Evolutionary conservation across 2,888 invertebrate genomes (phyloP).

Genomic region (Ophion obscuratus): DNA sequence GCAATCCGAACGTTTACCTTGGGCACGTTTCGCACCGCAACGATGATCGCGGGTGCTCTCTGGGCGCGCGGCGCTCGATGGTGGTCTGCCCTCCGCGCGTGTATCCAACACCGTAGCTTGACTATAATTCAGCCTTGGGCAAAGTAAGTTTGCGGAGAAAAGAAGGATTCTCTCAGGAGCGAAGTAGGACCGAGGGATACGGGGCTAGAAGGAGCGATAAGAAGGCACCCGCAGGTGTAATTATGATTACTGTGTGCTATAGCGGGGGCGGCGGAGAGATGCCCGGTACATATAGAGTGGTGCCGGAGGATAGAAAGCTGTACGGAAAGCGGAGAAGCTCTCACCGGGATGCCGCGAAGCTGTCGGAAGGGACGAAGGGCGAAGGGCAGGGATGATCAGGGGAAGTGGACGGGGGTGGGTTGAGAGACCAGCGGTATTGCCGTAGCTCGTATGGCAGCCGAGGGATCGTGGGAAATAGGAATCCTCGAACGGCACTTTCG

Average conservation of each 20-base stretch:
- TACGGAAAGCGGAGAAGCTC: constrained; percentile 53
- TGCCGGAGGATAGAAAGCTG: constrained; percentile 27
- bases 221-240: constrained; percentile 82
- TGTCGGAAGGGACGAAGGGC: constrained; percentile 29
- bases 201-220: constrained; percentile 74
- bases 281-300: constrained; percentile 32
- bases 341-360: constrained; percentile 28
- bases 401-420: not conserved
- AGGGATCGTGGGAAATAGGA: constrained; percentile 82
- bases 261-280: constrained; percentile 75
- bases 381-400: constrained; percentile 2
- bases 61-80: too few species aligned
- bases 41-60: constrained; percentile 11
- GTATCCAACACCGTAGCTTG: constrained; percentile 1
- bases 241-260: constrained; percentile 82
- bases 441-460: constrained; percentile 81
- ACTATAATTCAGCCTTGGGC: constrained; percentile 58
- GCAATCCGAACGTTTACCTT: constrained; percentile 36
- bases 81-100: not conserved
- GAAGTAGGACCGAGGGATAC: constrained; percentile 71
- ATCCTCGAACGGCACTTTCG: constrained; percentile 82
- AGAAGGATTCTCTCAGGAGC: constrained; percentile 68
- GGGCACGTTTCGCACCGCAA: constrained; percentile 48
- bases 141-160: constrained; percentile 64
- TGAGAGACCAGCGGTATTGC: constrained; percentile 71